phyloP scores from a whole-genome alignment of 2,797 vertebrate species.

The Clarias laeviceps region DNA sequence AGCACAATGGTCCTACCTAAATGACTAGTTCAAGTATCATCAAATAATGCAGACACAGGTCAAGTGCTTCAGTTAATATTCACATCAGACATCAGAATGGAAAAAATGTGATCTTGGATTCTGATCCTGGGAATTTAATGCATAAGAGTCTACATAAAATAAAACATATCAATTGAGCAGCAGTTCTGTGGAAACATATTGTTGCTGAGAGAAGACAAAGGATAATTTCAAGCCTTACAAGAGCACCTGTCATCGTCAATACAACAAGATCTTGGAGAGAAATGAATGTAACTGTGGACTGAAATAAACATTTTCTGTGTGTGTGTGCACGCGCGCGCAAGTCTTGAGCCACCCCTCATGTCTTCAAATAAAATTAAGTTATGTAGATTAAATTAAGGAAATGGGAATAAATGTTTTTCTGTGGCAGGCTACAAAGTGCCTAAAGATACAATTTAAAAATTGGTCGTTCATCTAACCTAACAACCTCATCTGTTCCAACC shows the following conservation, averaged over 20 bases:
- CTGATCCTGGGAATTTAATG: background rate
- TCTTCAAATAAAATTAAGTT: background rate
- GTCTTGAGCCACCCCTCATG: too few species aligned
- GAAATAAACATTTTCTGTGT: too few species aligned
- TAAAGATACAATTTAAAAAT: too few species aligned
- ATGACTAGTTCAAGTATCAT: slow-evolving; percentile 17
- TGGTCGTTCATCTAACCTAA: too few species aligned
- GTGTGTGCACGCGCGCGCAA: too few species aligned
- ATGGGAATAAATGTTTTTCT: too few species aligned
- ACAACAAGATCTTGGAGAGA: too few species aligned
- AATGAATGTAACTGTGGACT: too few species aligned
- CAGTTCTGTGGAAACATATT: background rate
- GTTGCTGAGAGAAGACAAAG: background rate
- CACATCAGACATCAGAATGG: background rate
- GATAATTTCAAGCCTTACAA: background rate
- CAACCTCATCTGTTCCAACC: too few species aligned
- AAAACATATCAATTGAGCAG: background rate
- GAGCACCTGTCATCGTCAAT: background rate
- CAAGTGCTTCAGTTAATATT: background rate
- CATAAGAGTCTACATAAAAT: background rate
- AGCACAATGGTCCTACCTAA: slow-evolving; percentile 11
- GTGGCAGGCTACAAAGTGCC: too few species aligned
- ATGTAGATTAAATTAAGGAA: background rate
- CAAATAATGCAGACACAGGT: background rate
- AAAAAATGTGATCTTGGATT: background rate